Base-by-base conservation (phyloP, 2,797 vertebrate genomes). In the Gorsachius magnificus region DNA sequence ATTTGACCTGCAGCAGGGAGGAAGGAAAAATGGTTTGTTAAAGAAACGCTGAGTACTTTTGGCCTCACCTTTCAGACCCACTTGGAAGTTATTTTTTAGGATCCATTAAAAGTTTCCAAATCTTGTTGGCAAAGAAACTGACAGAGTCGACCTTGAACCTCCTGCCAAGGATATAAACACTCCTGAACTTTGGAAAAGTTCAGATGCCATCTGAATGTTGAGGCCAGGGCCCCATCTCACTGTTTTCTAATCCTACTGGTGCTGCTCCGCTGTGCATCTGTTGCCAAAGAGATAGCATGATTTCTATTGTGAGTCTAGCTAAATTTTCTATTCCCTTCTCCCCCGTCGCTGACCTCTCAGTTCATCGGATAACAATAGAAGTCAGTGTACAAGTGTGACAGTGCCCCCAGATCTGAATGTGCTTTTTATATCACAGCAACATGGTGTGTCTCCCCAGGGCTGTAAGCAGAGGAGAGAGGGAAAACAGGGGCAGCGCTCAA, bases 341-440 rank as follows among this genome's bases (percentile, higher is more conserved):
- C 36, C 45, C 78, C 0, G 0, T 83, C 86, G 25, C 81, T 89
- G 93, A 92, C 86, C 86, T 83, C 86, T 91, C 86, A 24, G 78
- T 92, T 90, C 88, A 71, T 80, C 78, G 53, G 70, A 6, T 63
- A 95, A 87, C 94, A 94, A 91, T 82, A 65, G 83, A 68, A 95
- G 86, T 87, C 90, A 95, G 78, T 75, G 78, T 93, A 51, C 78
- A 71, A 95, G 77, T 54, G 78, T 78, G 83, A 83, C 95, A 58
- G 83, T 4, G 68, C 71, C 75, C 77, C 1, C 54, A 66, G 68
- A 89, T 74, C 91, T 90, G 90, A 95, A 91, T 75, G 88, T 89
- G 77, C 85, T 95, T 95, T 96, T 95, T 96, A 81, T 94, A 94
- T 89, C 78, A 1, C 90, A 60, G 91, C 83, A 82, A 38, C 88